Evolutionary conservation across 2,888 invertebrate genomes (phyloP), one percentile per base, ranked within the genome.

Genomic region (Calephelis perditalis): DNA sequence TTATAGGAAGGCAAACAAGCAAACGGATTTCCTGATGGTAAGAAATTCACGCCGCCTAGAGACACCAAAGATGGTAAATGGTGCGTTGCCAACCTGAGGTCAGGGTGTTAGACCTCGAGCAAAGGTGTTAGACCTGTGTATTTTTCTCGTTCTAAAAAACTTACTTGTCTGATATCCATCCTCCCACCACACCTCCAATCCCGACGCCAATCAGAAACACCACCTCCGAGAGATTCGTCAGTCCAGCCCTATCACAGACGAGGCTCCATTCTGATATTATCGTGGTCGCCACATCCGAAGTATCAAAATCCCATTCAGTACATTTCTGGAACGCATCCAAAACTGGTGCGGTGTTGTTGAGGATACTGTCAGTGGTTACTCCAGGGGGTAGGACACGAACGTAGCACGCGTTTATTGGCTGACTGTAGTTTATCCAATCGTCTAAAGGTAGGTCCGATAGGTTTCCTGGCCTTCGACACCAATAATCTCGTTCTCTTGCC

Each of bases 161-260:
- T 76, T 69, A 90, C 92, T 93, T 95, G 82, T 96, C 96, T 6
- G 96, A 95, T 60, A 96, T 91, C 81, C 94, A 94, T 36, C 96
- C 96, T 64, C 95, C 95, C n/a, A 95, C 92, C 12, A 96, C 92
- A 59, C 96, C 96, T 59, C 96, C 96, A 55, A 94, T 85, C 62
- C 95, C 95, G 11, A 96, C 95, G 44, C 96, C 96, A 37, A 94
- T 86, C 65, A 96, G 84, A 80, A 96, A 96, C 78, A 94, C 93
- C 84, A 95, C 95, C 83, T 96, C 96, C 10, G 95, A 94, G 43
- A 95, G 85, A 75, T 93, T 95, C 64, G 93, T 93, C 61, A 95
- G 82, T 71, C 92, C 92, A 63, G 93, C 92, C 73, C 92, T 91
- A 68, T 95, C 95, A 76, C 96, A 96, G 12, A 96, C 94, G 69